phyloP scores from a whole-genome alignment of 2,113 vertebrate species.

The Numida meleagris region DNA sequence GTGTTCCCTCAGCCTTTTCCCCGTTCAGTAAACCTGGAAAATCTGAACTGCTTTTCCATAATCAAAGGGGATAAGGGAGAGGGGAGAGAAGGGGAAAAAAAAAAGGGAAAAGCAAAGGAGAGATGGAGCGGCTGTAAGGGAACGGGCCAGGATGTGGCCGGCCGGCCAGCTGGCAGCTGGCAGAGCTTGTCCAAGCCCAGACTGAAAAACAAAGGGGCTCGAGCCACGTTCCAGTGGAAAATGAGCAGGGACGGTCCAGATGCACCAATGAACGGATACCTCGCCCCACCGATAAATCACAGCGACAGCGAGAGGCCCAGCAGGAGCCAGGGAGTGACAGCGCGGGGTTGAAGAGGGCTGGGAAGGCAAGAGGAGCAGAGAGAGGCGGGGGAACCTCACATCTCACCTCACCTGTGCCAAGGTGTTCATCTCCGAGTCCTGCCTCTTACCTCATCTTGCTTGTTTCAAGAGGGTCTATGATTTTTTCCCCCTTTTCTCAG shows the following conservation, averaged over 20 bases:
- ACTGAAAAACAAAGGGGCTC: constrained; percentile 65
- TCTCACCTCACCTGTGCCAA: not conserved
- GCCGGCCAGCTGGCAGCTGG: constrained; percentile 66
- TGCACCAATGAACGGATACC: not conserved
- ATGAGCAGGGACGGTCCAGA: constrained; percentile 50
- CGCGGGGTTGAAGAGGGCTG: not conserved
- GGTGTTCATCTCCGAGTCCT: not conserved
- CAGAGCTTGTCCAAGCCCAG: constrained; percentile 63
- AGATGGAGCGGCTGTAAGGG: constrained; percentile 28
- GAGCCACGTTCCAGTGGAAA: constrained; percentile 66
- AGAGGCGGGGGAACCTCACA: not conserved
- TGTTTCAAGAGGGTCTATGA: not conserved
- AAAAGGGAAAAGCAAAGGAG: constrained; percentile 22
- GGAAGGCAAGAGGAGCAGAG: not conserved
- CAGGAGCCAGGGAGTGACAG: not conserved
- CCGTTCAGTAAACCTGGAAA: constrained; percentile 62
- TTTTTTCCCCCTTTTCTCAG: not conserved
- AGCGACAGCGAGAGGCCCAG: not conserved
- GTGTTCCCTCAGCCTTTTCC: constrained; percentile 25
- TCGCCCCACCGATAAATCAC: not conserved
- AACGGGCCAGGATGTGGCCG: not conserved
- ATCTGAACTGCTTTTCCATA: constrained; percentile 54
- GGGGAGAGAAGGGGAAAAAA: not conserved
- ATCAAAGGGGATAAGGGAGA: not conserved
- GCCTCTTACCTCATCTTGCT: not conserved